phyloP scores from a whole-genome alignment of 1,140 invertebrate genomes.

The Calosoma granatense region DNA sequence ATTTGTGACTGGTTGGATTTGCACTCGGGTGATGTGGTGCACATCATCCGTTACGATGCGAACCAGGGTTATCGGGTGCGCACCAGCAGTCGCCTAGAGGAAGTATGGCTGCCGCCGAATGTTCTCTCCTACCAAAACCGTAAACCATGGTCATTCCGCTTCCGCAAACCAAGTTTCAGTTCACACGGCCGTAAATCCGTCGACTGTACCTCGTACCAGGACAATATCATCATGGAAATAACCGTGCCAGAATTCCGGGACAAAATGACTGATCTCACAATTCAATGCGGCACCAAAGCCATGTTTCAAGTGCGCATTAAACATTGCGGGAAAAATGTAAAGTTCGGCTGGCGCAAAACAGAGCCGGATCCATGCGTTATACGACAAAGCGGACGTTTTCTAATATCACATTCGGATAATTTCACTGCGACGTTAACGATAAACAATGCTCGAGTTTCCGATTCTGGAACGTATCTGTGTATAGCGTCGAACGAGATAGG shows the following conservation, averaged over 20 bases:
- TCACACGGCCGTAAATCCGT: constrained; percentile 31
- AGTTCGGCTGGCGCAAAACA: constrained; percentile 46
- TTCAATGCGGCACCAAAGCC: constrained; percentile 24
- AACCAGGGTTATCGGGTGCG: constrained; percentile 36
- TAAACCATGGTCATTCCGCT: constrained; percentile 52
- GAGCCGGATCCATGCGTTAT: constrained; percentile 42
- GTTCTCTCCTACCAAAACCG: constrained; percentile 41
- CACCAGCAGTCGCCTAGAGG: constrained; percentile 35
- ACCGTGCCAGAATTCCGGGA: constrained; percentile 28
- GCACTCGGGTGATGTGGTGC: constrained; percentile 40
- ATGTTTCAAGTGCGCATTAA: constrained; percentile 24
- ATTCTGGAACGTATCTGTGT: constrained; percentile 53
- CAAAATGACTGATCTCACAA: constrained; percentile 24
- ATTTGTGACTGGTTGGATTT: constrained; percentile 41
- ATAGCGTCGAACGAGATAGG: constrained; percentile 49
- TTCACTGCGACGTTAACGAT: constrained; percentile 41
- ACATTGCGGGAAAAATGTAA: constrained; percentile 22
- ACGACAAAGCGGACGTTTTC: constrained; percentile 39
- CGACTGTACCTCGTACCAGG: constrained; percentile 31
- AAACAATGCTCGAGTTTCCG: constrained; percentile 42
- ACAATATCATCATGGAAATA: constrained; percentile 21
- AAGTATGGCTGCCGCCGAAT: constrained; percentile 54
- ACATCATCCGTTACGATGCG: constrained; percentile 37
- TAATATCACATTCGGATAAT: constrained; percentile 36
- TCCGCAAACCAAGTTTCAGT: constrained; percentile 35